Base-by-base conservation (phyloP, 2,797 vertebrate species). In the Graptemys geographica region DNA sequence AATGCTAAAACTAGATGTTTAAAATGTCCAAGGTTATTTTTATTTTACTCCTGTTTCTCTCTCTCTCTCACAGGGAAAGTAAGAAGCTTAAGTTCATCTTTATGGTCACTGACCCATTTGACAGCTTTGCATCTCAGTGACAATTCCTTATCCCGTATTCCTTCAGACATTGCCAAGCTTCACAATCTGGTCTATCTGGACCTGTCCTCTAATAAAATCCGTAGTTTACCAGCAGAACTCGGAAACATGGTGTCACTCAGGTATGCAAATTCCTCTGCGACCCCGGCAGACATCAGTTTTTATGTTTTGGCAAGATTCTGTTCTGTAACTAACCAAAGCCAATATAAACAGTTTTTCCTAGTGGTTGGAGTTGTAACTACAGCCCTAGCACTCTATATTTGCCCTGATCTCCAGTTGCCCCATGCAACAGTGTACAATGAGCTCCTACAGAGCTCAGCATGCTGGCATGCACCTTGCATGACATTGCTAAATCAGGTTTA, bases 241-340 rank as follows among this genome's bases (percentile, higher is more conserved):
- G 99, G 99, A 99, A 99, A 99, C 99, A 99, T 99, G 99, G 99
- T 99, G 97, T 99, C 99, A 99, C 99, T 99, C 99, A 99, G 99
- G 99, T 99, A 55, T 93, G 94, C 51, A 86, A 53, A 57, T 37
- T 74, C 72, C 55, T 33, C 41, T 74, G 1, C 0, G 76, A 8
- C 28, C 51, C 83, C 56, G 52, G 53, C 51, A 81, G 82, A 47
- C 74, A 84, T 1, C 23, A 28, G 16, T 55, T 82, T 82, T 90
- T 44, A 55, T 25, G 62, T 88, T 93, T 84, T 79, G 90, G 52
- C 44, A 7, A 72, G 4, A 5, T 69, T 89, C 57, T 80, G 10
- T 5, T 0, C 51, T 80, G 9, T 79, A 88, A 41, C 79, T 80
- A 89, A 7, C 0, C 1, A n/a, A 89, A 91, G 23, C 49, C 44